Evolutionary conservation across 1,140 invertebrate species (phyloP), one percentile per base, ranked within the genome.

Genomic region (Diabrotica virgifera): DNA sequence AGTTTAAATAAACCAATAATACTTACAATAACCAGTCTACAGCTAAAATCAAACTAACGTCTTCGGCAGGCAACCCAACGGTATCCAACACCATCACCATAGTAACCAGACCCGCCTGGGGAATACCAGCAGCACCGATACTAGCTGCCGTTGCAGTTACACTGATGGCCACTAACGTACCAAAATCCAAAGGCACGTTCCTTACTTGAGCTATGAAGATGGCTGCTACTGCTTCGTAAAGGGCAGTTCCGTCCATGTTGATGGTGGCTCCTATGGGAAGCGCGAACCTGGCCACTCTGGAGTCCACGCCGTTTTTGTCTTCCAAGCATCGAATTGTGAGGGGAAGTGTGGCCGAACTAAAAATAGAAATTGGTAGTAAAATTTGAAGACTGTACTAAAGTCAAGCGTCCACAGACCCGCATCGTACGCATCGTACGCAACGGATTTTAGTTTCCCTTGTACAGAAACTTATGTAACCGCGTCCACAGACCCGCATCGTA

Each of bases 1-100:
- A 24, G 4, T 24, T 24, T 24, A 24, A 24, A 24, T 24, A 24
- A 24, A 24, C 4, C 4, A 24, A 24, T 24, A 14, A 68, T 36
- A 86, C 89, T 88, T 84, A 93, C 91, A 95, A 77, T 57, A 95
- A 80, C 93, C 93, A 95, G 78, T 95, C 93, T n/a, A 94, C 87
- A 7, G 92, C 90, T 51, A 94, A 80, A 62, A 95, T 90, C 13
- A 93, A 80, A 11, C 86, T 87, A n/a, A 94, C 87, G 71, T 94
- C 90, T 70, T 90, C 88, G 8, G 89, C 86, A 14, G 92, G 90
- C 61, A 95, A 84, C 12, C 91, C 90, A 38, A 94, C 87, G 4
- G 91, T 90, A 63, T 91, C 90, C 64, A 95, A 77, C 5, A 95
- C 92, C 83, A 95, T 92, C 14, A 94, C 87, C 90, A 94, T 91